A percentile compares a stretch with the other conserved stretches of the same genome.
Conservation (phyloP, 2,113 vertebrate genomes). For the Podarcis cretensis region DNA sequence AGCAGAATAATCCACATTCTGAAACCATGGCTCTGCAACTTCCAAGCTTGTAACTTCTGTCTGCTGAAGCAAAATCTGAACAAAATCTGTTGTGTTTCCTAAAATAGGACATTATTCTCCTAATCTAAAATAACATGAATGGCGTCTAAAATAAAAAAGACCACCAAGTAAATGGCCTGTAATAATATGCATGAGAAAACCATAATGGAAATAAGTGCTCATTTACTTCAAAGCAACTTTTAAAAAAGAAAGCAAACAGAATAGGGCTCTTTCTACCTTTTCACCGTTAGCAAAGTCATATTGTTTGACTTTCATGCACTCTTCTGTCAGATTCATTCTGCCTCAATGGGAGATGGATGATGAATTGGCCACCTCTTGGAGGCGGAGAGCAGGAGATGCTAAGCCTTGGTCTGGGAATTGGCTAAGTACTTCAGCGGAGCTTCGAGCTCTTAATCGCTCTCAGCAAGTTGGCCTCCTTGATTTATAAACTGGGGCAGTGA, state of each 20-base stretch:
- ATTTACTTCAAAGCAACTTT: slow-evolving; percentile 74
- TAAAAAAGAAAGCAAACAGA: slow-evolving; percentile 64
- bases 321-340: slow-evolving; percentile 84
- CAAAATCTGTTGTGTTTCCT: neutral
- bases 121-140: neutral
- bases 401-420: slow-evolving; percentile 90
- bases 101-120: neutral
- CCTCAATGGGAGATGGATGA: slow-evolving; percentile 88
- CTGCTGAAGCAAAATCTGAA: neutral
- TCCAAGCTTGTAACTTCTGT: slow-evolving; percentile 50
- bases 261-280: slow-evolving; percentile 60
- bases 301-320: slow-evolving; percentile 80
- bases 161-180: slow-evolving; percentile 57
- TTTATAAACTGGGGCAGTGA: slow-evolving; percentile 96
- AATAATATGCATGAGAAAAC: slow-evolving; percentile 75
- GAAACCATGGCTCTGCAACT: slow-evolving; percentile 42
- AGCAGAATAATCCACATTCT: slow-evolving; percentile 55
- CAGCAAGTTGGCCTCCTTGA: slow-evolving; percentile 87
- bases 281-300: slow-evolving; percentile 68
- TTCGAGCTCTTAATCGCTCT: slow-evolving; percentile 86
- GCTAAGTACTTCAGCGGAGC: slow-evolving; percentile 92
- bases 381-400: slow-evolving; percentile 81
- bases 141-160: neutral
- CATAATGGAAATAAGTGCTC: slow-evolving; percentile 67
- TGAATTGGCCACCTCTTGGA: slow-evolving; percentile 88